phyloP scores from a whole-genome alignment of 2,888 invertebrate species.

The Catocala sponsa region DNA sequence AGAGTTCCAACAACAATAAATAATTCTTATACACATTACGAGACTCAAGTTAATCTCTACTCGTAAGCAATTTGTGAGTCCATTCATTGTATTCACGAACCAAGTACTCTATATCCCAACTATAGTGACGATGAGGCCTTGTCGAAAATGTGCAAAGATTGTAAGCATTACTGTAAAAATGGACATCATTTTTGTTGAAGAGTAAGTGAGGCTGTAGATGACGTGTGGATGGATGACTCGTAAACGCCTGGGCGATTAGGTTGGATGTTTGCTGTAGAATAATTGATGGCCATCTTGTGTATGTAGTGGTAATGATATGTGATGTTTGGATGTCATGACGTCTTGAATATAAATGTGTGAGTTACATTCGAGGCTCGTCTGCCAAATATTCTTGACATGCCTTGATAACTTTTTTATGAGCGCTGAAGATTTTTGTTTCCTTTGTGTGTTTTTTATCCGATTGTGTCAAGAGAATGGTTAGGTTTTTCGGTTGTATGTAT shows the following conservation, averaged over 20 bases:
- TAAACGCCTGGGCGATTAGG: constrained; percentile 36
- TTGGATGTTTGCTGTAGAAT: constrained; percentile 20
- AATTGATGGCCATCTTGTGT: constrained; percentile 13
- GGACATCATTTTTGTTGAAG: constrained; percentile 27
- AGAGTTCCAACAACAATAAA: neutral
- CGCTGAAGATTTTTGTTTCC: too few relatives aligned
- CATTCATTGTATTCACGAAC: constrained; percentile 24
- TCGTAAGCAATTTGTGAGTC: constrained; percentile 24
- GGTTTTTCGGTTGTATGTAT: too few relatives aligned
- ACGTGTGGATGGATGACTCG: constrained; percentile 24
- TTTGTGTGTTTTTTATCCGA: too few relatives aligned
- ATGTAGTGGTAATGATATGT: neutral
- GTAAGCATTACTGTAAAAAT: constrained; percentile 31
- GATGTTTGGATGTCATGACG: too few relatives aligned
- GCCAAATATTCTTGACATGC: too few relatives aligned
- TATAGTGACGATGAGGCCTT: constrained; percentile 25
- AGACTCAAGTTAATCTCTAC: constrained; percentile 18
- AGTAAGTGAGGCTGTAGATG: constrained; percentile 24
- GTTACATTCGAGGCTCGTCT: too few relatives aligned
- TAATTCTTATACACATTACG: constrained; percentile 5
- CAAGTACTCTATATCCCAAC: constrained; percentile 33
- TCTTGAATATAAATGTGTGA: too few relatives aligned
- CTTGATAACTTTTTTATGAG: too few relatives aligned
- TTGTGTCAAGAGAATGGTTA: too few relatives aligned
- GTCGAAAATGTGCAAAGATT: constrained; percentile 26